Percentiles rank a stretch among this genome's conserved stretches.
Conservation (phyloP, 2,113 vertebrate genomes). For the Dicrurus megarhynchus region DNA sequence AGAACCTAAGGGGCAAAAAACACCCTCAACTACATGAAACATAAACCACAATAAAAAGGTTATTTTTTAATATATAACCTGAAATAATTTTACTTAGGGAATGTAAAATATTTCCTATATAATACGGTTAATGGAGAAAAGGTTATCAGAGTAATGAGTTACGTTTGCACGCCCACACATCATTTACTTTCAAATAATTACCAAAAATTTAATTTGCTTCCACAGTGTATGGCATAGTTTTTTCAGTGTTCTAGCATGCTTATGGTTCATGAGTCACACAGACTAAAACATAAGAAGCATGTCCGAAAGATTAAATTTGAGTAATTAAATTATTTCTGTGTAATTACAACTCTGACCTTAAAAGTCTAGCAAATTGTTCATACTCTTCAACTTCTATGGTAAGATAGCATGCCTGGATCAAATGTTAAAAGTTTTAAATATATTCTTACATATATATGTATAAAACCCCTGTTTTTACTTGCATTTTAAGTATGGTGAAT, state of each 20-base stretch:
- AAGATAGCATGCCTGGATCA: background rate
- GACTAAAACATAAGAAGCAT: background rate
- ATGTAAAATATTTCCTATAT: background rate
- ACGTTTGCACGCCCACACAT: background rate
- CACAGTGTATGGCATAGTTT: background rate
- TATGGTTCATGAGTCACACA: background rate
- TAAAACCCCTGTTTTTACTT: background rate
- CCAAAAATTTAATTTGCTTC: background rate
- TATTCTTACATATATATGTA: background rate
- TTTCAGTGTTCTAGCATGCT: background rate
- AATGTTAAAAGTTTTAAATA: background rate
- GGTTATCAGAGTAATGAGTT: background rate
- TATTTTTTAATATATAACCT: background rate
- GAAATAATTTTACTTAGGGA: background rate
- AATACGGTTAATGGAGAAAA: background rate
- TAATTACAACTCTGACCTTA: constrained; percentile 45
- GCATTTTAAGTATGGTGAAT: background rate
- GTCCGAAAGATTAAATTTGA: constrained; percentile 25
- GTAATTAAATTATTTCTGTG: constrained; percentile 27
- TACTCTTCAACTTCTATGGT: background rate
- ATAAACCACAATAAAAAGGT: background rate
- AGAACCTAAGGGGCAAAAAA: background rate
- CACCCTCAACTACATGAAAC: accelerated
- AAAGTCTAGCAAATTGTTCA: background rate
- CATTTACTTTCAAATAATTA: background rate